A percentile compares a stretch with the other conserved stretches of the same genome.
Evolutionary conservation across 2,797 vertebrate species (phyloP).

Genomic region (Manis crassicaudata): DNA sequence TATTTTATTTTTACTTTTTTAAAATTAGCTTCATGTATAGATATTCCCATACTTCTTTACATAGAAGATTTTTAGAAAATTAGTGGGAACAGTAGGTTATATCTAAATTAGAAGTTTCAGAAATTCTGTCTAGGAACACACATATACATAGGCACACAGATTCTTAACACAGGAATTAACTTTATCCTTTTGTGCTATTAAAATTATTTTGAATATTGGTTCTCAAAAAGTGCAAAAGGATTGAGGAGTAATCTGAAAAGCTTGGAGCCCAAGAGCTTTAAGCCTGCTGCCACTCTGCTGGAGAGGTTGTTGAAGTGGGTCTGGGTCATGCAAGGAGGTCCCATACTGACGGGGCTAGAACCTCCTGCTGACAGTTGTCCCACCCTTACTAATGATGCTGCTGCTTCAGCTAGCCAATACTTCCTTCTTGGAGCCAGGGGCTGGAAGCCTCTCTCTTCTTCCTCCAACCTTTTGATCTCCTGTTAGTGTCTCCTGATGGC

Average conservation of each 20-base stretch:
- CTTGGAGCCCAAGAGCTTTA: not conserved
- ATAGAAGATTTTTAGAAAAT: not conserved
- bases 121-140: conserved; percentile 30
- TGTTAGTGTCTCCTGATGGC: not conserved
- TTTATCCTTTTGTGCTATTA: conserved; percentile 28
- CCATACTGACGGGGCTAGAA: not conserved
- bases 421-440: not conserved
- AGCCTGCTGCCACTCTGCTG: not conserved
- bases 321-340: not conserved
- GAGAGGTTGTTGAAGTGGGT: not conserved
- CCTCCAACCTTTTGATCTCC: not conserved
- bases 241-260: conserved; percentile 27
- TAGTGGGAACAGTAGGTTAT: not conserved
- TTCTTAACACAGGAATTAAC: not conserved
- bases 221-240: not conserved
- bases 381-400: not conserved
- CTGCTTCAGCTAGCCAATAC: not conserved
- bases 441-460: conserved; percentile 11
- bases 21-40: not conserved
- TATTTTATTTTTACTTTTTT: not conserved
- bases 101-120: not conserved
- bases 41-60: not conserved
- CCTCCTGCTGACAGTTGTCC: not conserved
- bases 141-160: not conserved
- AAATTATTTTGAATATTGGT: not conserved